Conservation (phyloP, 2,888 invertebrate genomes). For the Leptura quadrifasciata region DNA sequence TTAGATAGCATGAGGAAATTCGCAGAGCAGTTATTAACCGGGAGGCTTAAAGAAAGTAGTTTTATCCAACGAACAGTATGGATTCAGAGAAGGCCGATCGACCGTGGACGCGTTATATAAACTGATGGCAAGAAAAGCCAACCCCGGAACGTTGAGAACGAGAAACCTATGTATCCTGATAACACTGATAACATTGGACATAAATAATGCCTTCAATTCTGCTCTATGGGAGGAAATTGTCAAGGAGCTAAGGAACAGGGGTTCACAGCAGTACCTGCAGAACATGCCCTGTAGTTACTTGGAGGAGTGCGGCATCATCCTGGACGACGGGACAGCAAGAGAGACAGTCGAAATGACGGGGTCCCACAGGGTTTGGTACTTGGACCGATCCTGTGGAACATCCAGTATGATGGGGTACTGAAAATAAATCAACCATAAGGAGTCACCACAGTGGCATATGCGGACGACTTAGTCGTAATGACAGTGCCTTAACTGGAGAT, state of each 20-base stretch:
- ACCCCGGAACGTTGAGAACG: background rate
- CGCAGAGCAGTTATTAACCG: background rate
- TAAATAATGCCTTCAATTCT: slow-evolving; percentile 52
- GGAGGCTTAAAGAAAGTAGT: background rate
- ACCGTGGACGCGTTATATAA: background rate
- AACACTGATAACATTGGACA: too few relatives aligned
- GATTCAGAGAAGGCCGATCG: background rate
- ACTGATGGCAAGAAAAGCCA: background rate
- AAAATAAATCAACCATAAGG: background rate
- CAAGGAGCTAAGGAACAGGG: slow-evolving; percentile 25
- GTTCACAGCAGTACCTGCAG: slow-evolving; percentile 19
- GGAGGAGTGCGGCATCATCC: background rate
- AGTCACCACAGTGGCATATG: background rate
- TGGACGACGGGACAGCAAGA: background rate
- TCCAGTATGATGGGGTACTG: background rate
- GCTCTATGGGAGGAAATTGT: slow-evolving; percentile 46
- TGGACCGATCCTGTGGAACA: background rate
- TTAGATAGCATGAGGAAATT: background rate
- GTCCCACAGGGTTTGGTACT: background rate
- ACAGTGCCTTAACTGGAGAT: background rate
- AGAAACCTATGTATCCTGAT: background rate
- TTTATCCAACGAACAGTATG: background rate
- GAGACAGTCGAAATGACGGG: background rate
- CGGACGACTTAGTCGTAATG: background rate
- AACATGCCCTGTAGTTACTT: too few relatives aligned